These are phyloP conservation scores for Eupeodes corollae DNA, from an alignment of 1,140 invertebrate species.

Conservation along the genomic window DNA sequence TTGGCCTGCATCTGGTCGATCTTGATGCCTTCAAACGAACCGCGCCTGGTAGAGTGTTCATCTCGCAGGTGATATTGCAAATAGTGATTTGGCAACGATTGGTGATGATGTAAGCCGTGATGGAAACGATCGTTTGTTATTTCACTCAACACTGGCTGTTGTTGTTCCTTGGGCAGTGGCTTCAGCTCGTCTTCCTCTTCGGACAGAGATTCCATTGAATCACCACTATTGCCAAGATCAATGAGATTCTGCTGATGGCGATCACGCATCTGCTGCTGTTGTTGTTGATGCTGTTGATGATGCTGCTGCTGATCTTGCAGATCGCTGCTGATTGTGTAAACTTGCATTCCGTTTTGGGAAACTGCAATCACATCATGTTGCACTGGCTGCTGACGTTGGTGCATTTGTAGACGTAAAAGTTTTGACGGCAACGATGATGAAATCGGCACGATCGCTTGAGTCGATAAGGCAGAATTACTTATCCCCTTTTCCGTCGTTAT, in stretches of 20 bases:
- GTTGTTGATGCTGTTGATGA: too few relatives aligned
- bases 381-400: constrained; percentile 26
- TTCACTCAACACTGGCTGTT: not conserved
- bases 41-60: not conserved
- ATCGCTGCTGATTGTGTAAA: too few relatives aligned
- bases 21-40: too few relatives aligned
- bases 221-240: constrained; percentile 32
- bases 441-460: constrained; percentile 23
- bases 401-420: constrained; percentile 23
- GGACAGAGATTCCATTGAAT: constrained; percentile 22
- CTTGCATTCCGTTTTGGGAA: too few relatives aligned
- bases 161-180: constrained; percentile 25
- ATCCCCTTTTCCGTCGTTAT: constrained; percentile 5
- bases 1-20: too few relatives aligned
- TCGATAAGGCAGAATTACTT: constrained; percentile 17
- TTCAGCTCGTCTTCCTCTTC: constrained; percentile 35
- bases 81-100: constrained; percentile 18
- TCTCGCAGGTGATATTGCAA: constrained; percentile 13
- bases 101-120: constrained; percentile 1
- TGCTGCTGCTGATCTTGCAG: too few relatives aligned
- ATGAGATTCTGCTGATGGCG: constrained; percentile 15
- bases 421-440: constrained; percentile 31
- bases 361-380: constrained; percentile 14
- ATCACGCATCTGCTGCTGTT: not conserved
- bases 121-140: constrained; percentile 4